phyloP scores from a whole-genome alignment of 2,888 invertebrate species.

The Drosophila infuscata region DNA sequence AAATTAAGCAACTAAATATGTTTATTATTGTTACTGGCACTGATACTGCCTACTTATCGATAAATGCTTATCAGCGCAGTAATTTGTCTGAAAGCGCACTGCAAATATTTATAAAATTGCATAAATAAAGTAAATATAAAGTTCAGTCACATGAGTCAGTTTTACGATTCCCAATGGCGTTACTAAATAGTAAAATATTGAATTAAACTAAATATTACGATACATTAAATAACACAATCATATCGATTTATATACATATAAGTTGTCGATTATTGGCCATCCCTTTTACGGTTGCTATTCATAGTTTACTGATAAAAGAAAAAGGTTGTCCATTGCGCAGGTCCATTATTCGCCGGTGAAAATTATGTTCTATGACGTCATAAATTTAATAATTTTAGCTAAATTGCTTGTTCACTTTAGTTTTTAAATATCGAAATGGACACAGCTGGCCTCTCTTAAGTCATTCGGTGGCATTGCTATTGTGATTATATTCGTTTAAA shows the following conservation, averaged over 20 bases:
- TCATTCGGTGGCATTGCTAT: not conserved
- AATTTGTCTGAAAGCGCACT: not conserved
- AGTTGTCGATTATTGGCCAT: slow-evolving; percentile 5
- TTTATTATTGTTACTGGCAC: not conserved
- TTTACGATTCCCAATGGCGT: not conserved
- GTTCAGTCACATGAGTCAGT: not conserved
- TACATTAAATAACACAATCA: not conserved
- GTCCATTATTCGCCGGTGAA: slow-evolving; percentile 2
- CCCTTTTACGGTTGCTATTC: slow-evolving; percentile 3
- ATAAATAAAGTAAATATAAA: not conserved
- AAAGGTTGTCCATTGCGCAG: slow-evolving; percentile 32
- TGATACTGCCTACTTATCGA: not conserved
- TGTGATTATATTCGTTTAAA: not conserved
- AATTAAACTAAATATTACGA: slow-evolving; percentile 2
- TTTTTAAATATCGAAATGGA: not conserved
- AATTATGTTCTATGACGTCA: slow-evolving; percentile 33
- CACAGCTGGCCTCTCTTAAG: not conserved
- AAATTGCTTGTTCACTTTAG: not conserved
- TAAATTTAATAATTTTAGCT: not conserved
- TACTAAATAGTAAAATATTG: slow-evolving; percentile 1
- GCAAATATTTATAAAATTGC: not conserved
- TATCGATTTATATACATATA: not conserved
- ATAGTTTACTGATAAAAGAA: slow-evolving; percentile 6
- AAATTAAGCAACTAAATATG: not conserved
- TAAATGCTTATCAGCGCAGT: not conserved